Evolutionary conservation across 2,113 vertebrate genomes (phyloP), one percentile per base, ranked within the genome.

Genomic region (Siniperca knerii): DNA sequence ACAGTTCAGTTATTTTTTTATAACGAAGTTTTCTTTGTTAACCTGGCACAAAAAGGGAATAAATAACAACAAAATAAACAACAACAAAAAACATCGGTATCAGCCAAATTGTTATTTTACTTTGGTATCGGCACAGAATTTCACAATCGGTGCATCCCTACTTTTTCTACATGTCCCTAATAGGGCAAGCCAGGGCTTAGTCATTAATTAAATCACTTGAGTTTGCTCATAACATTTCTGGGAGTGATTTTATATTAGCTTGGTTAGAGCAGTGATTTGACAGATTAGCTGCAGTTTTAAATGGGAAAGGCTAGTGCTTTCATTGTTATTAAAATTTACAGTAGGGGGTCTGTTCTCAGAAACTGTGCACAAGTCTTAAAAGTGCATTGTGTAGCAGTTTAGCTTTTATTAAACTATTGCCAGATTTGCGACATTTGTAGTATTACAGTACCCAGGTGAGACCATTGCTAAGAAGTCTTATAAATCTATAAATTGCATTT

Each of bases 311-410:
- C 61, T 40, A 7, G 40, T 29, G n/a, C 73, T 81, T 85, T 81
- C 35, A 78, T 65, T 40, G 73, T 78, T 89, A 83, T 81, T 85
- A 79, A 50, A 88, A 76, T 73, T 54, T 82, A 77, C 82, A 82
- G 80, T 76, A 16, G 78, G 86, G 70, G 61, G 76, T 89, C 88
- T 81, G n/a, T 77, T 88, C 64, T 18, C 16, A 37, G 78, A 73
- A 70, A 21, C 71, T 61, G 64, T 52, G 60, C 70, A n/a, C 37
- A n/a, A 62, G 78, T 74, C 67, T 82, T 69, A 81, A 69, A 82
- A 68, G 75, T 57, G n/a, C 40, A 61, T 86, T 78, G 69, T 77
- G 64, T 23, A 25, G 81, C 64, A 18, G 37, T 61, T 79, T 8
- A 46, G 67, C 61, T 74, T 77, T 72, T 40, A 83, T 86, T 66